phyloP scores from a whole-genome alignment of 2,113 vertebrate species.

The Daphoenositta chrysoptera region DNA sequence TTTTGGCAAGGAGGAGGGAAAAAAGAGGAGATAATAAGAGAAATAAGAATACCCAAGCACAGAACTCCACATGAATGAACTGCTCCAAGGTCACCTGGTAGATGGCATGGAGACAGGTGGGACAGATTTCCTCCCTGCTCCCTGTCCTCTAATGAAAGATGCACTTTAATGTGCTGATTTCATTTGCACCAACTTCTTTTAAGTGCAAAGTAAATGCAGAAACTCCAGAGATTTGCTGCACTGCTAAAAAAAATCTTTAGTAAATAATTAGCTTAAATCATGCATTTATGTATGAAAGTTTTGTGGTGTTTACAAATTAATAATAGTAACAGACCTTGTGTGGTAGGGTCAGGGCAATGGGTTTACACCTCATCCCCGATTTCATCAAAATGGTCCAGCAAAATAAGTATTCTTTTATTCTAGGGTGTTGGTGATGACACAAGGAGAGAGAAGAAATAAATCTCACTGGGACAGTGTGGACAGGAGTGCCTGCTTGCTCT shows the following conservation, averaged over 20 bases:
- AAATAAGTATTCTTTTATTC: not conserved
- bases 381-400: not conserved
- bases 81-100: not conserved
- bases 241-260: not conserved
- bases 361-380: not conserved
- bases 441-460: not conserved
- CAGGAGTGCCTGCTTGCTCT: not conserved
- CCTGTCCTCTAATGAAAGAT: not conserved
- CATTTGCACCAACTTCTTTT: conserved; percentile 12
- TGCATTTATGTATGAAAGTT: not conserved
- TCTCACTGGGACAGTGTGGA: not conserved
- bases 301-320: not conserved
- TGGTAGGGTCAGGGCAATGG: rapidly evolving
- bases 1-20: not conserved
- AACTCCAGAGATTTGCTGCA: conserved; percentile 23
- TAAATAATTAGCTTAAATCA: not conserved
- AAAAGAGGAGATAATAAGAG: not conserved
- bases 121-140: not conserved
- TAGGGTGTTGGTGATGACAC: not conserved
- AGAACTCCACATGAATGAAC: not conserved
- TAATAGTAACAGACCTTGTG: not conserved
- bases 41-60: not conserved
- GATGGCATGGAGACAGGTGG: not conserved
- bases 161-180: conserved; percentile 26
- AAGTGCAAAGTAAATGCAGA: conserved; percentile 16